Conservation (phyloP, 2,888 invertebrate genomes). For the Gari tellinella region DNA sequence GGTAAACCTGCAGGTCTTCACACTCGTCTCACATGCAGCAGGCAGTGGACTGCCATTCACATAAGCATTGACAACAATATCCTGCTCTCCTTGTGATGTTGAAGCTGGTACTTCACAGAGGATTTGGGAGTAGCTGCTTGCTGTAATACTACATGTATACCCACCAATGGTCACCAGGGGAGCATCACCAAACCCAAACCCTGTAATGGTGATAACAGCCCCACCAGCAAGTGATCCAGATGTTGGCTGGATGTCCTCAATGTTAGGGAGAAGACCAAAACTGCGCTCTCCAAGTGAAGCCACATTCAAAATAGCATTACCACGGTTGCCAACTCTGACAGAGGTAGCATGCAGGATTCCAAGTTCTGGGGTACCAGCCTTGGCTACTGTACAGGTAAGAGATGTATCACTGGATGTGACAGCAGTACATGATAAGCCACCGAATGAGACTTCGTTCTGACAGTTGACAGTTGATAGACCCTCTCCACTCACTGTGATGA, state of each 20-base stretch:
- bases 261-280: constrained; percentile 60
- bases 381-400: constrained; percentile 49
- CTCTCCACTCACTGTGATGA: constrained; percentile 58
- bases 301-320: constrained; percentile 55
- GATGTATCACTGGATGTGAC: constrained; percentile 18
- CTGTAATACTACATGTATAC: constrained; percentile 55
- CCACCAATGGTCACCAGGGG: constrained; percentile 56
- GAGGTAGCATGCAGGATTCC: constrained; percentile 54
- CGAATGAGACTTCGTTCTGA: constrained; percentile 70
- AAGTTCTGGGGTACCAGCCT: constrained; percentile 40
- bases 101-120: constrained; percentile 45
- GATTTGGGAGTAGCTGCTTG: constrained; percentile 61
- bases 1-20: constrained; percentile 48
- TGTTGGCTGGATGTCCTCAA: constrained; percentile 54
- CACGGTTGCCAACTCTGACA: constrained; percentile 57
- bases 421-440: constrained; percentile 46
- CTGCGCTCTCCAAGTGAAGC: constrained; percentile 31
- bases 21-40: constrained; percentile 54
- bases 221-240: constrained; percentile 63
- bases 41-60: constrained; percentile 38
- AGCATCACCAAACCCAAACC: constrained; percentile 63
- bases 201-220: constrained; percentile 55
- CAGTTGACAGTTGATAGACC: constrained; percentile 64
- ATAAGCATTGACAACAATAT: constrained; percentile 43
- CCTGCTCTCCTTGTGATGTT: constrained; percentile 26